phyloP scores from a whole-genome alignment of 2,888 invertebrate genomes.

The Perdita meconis region DNA sequence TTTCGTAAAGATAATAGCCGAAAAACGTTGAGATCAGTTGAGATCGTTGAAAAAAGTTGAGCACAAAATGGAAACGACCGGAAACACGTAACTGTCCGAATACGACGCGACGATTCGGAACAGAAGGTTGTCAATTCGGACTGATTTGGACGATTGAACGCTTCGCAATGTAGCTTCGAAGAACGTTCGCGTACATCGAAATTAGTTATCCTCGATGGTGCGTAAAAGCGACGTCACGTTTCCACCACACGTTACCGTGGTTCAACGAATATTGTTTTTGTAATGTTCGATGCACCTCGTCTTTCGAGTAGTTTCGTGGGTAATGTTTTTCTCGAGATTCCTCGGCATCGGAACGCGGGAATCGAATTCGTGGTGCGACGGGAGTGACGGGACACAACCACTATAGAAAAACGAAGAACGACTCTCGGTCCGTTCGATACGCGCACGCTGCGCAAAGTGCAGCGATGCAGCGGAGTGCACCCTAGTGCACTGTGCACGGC shows the following conservation, averaged over 20 bases:
- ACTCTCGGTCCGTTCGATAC: neutral
- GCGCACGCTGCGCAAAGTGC: no score
- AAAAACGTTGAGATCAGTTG: no score
- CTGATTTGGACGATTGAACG: no score
- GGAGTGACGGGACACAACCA: no score
- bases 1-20: no score
- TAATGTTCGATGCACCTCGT: neutral
- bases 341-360: conserved; percentile 72
- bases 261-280: neutral
- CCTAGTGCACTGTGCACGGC: no score
- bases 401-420: conserved; percentile 37
- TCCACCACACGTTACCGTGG: neutral
- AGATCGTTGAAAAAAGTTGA: no score
- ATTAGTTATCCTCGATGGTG: conserved; percentile 29
- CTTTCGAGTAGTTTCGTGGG: conserved; percentile 71
- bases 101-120: no score
- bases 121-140: no score
- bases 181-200: conserved; percentile 25
- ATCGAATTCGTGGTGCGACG: conserved; percentile 58
- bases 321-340: conserved; percentile 83
- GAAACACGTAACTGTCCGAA: no score
- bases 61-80: no score
- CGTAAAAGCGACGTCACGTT: conserved; percentile 19
- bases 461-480: no score
- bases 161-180: conserved; percentile 35